A percentile compares a stretch with the other conserved stretches of the same genome.
Conservation (phyloP, 2,797 vertebrate species). For the Masticophis lateralis region DNA sequence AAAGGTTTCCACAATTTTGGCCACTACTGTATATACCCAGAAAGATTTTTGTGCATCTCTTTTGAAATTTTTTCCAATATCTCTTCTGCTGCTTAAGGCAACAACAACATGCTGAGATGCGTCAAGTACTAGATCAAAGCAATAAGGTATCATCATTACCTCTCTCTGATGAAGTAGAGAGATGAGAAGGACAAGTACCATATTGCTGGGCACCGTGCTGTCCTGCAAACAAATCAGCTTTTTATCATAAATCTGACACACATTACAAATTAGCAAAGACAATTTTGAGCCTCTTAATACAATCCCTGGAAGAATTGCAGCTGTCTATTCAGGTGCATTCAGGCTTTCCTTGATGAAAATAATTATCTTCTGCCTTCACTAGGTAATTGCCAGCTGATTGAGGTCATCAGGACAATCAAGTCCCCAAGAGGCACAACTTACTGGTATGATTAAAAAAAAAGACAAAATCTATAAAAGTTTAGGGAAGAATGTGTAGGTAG, state of each 20-base stretch:
- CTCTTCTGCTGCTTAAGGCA: background rate
- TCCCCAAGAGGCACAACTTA: slow-evolving; percentile 78
- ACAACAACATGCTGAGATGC: background rate
- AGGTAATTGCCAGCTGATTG: slow-evolving; percentile 98
- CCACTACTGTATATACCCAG: background rate
- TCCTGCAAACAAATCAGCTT: slow-evolving; percentile 66
- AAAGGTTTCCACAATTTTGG: too few relatives aligned
- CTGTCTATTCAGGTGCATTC: slow-evolving; percentile 86
- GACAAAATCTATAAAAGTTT: slow-evolving; percentile 33
- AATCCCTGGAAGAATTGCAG: slow-evolving; percentile 75
- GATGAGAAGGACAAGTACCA: slow-evolving; percentile 17
- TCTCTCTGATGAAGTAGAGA: background rate
- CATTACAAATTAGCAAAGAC: slow-evolving; percentile 66
- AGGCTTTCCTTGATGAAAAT: slow-evolving; percentile 81
- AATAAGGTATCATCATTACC: background rate
- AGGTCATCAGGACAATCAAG: slow-evolving; percentile 95
- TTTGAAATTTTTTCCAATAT: background rate
- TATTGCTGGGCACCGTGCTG: slow-evolving; percentile 33
- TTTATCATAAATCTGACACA: slow-evolving; percentile 67
- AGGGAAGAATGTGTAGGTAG: background rate
- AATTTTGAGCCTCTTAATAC: slow-evolving; percentile 76
- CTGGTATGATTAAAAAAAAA: slow-evolving; percentile 61
- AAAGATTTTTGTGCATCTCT: background rate
- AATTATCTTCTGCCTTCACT: slow-evolving; percentile 83
- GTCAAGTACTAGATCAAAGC: slow-evolving; percentile 7